A percentile compares a stretch with the other conserved stretches of the same genome.
phyloP scores from a whole-genome alignment of 2,797 vertebrate species.

The Muscicapa striata region DNA sequence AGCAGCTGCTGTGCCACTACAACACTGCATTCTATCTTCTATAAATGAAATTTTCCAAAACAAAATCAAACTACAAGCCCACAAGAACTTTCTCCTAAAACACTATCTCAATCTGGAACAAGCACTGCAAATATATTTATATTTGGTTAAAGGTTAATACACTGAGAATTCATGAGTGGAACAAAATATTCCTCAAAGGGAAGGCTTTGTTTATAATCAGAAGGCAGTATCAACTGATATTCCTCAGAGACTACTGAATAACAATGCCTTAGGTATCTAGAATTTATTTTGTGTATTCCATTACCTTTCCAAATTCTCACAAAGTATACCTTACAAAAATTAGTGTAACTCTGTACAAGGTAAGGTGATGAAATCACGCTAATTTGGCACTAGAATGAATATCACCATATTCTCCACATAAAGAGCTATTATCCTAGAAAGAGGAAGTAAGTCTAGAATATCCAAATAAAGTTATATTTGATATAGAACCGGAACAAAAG shows the following conservation, averaged over 20 bases:
- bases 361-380: neutral
- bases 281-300: neutral
- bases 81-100: neutral
- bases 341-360: neutral
- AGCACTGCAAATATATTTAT: neutral
- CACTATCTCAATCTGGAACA: neutral
- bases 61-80: neutral
- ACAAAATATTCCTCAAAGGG: slow-evolving; percentile 8
- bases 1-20: neutral
- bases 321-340: neutral
- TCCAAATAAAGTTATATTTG: neutral
- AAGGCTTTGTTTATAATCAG: neutral
- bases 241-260: neutral
- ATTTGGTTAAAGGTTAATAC: neutral
- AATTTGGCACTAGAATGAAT: neutral
- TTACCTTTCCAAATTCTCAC: neutral
- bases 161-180: neutral
- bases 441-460: neutral
- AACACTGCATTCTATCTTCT: neutral
- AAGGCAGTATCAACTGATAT: neutral
- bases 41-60: neutral
- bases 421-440: neutral
- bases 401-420: neutral
- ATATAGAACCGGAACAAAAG: slow-evolving; percentile 3
- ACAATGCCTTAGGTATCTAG: neutral